Evolutionary conservation across 2,797 vertebrate genomes (phyloP), one percentile per base, ranked within the genome.

Genomic region (Danio jaintianensis): DNA sequence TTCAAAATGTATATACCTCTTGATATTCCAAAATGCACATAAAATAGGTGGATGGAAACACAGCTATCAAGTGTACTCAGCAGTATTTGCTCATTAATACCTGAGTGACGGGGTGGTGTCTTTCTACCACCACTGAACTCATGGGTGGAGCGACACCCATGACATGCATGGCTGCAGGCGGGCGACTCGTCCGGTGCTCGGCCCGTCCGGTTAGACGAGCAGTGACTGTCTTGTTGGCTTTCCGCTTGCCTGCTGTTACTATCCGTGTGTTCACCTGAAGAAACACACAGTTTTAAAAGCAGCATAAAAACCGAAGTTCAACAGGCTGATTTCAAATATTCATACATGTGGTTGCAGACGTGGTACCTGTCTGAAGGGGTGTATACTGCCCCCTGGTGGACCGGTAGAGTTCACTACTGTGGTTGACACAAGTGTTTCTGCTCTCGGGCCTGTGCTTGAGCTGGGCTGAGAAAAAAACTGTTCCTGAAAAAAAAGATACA

Each of bases 61-160:
- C 52, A 66, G 36, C 9, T 29, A 42, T 13, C 2, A n/a, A 2
- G 0, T 18, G 16, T 18, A 40, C 43, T 68, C 15, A 61, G 36
- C 12, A 52, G 15, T 38, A 38, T 42, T 42, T 29, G 29, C 20
- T 58, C 42, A 5, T 15, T 42, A 1, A 71, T 91, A 98, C 97
- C 95, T 98, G 95, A 83, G 95, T 96, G 71, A 97, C 90, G 5
- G 97, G 97, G 86, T 96, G 96, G 87, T 99, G 97, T 72, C 96
- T 96, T 90, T 99, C 97, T 62, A 99, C 93, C 56, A 97, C 84
- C 29, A 98, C 92, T 6, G 97, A 96, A 89, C 94, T 96, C 95
- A 97, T 94, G 63, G 96, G 95, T 22, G 97, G 97, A 83, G 91
- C 88, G 86, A 98, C 95, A 36, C 95, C 95, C 95, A 95, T 95